Conservation (phyloP, 2,113 vertebrate genomes). For the Xenopus borealis region DNA sequence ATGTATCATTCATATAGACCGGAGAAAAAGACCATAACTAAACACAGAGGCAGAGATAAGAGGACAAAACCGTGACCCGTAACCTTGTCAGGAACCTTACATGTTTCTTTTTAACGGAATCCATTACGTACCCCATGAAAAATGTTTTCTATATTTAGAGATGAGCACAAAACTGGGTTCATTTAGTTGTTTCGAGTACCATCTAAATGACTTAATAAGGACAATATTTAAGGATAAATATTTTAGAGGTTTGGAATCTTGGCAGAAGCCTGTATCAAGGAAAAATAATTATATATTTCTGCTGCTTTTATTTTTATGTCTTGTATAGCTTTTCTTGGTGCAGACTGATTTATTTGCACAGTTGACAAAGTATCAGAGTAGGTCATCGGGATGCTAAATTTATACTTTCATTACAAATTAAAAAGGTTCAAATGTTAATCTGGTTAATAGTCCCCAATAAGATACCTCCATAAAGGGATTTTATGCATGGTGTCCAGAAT, state of each 20-base stretch:
- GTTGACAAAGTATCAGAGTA: neutral
- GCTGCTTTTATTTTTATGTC: neutral
- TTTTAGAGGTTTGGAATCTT: conserved; percentile 33
- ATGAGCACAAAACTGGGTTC: conserved; percentile 36
- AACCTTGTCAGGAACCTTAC: conserved; percentile 40
- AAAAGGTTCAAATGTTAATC: no score
- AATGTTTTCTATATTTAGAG: conserved; percentile 41
- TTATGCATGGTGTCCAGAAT: no score
- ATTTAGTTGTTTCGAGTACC: conserved; percentile 32
- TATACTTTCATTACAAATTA: no score
- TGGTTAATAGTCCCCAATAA: no score
- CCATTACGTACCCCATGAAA: conserved; percentile 35
- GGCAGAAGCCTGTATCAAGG: conserved; percentile 28
- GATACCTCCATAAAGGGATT: no score
- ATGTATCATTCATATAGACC: conserved; percentile 13
- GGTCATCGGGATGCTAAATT: neutral
- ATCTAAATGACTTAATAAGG: conserved; percentile 45
- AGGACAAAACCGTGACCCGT: conserved; percentile 42
- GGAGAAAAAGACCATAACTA: conserved; percentile 24
- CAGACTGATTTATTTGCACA: neutral
- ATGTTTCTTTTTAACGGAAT: conserved; percentile 39
- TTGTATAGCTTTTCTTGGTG: neutral
- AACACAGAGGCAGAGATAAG: conserved; percentile 38
- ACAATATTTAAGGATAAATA: conserved; percentile 43
- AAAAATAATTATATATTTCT: conserved; percentile 17